Base-by-base conservation (phyloP, 2,797 vertebrate genomes). In the Sarcophilus harrisii region DNA sequence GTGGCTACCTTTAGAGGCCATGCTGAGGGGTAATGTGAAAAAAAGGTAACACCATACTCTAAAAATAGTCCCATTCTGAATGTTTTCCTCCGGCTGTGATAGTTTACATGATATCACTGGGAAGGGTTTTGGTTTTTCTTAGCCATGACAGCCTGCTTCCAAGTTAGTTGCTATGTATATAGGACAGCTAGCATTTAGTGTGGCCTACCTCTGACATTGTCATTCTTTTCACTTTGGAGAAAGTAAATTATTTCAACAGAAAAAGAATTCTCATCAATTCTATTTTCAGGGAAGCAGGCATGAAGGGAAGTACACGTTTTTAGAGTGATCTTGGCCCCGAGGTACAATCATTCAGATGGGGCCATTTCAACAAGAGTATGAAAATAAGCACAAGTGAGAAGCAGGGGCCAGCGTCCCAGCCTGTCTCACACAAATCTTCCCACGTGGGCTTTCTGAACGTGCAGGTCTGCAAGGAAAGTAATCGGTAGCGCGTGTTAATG, bases 261-360 rank as follows among this genome's bases (percentile, higher is more conserved):
- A 97, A 96, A 94, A 1, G 4, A 92, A 94, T 96, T 97, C 21
- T 8, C 29, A 93, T 81, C 95, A 93, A 90, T 96, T 93, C 57
- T 93, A 49, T 94, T 96, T 96, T 92, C 45, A 81, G 52, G 18
- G 28, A 96, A 96, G 92, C 32, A 66, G 16, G 0, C 95, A 93
- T 96, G 81, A 59, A 96, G 96, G 91, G 10, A 66, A 73, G 91
- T 93, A 91, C 38, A 93, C 91, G 30, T 58, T 92, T 81, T 57
- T 89, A 81, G 90, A 95, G 59, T 87, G 38, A 94, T 96, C 58
- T 0, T 96, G 90, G 52, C 10, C 90, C 60, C 97, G 94, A 90
- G 9, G 58, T 92, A 57, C 28, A 10, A 73, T 14, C 73, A 94
- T 96, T 97, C 49, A 96, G 4, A 30, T 49, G 29, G 62, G 38